Base-by-base conservation (phyloP, 2,113 vertebrate genomes). In the Heterotis niloticus region DNA sequence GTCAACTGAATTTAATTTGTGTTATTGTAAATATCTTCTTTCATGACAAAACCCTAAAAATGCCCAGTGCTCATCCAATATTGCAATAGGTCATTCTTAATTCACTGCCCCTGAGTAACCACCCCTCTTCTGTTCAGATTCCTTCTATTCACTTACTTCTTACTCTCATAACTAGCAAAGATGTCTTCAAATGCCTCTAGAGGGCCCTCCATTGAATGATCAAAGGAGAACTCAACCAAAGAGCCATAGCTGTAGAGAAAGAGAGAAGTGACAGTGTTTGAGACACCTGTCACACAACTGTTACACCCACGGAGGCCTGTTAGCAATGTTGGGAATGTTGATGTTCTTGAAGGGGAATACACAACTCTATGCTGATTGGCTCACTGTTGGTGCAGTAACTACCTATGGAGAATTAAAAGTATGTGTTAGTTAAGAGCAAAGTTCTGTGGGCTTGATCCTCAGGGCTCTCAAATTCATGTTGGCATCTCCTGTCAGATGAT, bases 171-270 rank as follows among this genome's bases (percentile, higher is more conserved):
- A 84, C 91, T 94, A 88, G 90, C 90, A 90, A 97, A 93, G 89
- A 98, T 93, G 91, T 98, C 96, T 87, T 97, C 96, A 84, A 98
- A 96, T 80, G 91, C 88, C 85, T 94, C 95, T 76, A 97, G 88
- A 84, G 94, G 90, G 82, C 90, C 90, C 82, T 98, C 97, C 86
- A 96, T 94, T 82, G 95, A 94, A 82, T 88, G 90, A 88, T 99
- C 96, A 87, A 97, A 96, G 86, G 96, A 98, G 92, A 98, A 98
- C 87, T 98, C 96, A 88, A 96, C 92, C 85, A 94, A 67, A 85
- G 88, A 84, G 26, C 57, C 84, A 85, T 79, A 83, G 90, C 93
- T 96, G 92, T 77, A 86, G 91, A 93, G 59, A 23, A 20, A 0
- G 1, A 26, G 60, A 65, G 75, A 89, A 86, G 88, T 18, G 56